Base-by-base conservation (phyloP, 2,113 vertebrate species). In the Barnardius zonarius region DNA sequence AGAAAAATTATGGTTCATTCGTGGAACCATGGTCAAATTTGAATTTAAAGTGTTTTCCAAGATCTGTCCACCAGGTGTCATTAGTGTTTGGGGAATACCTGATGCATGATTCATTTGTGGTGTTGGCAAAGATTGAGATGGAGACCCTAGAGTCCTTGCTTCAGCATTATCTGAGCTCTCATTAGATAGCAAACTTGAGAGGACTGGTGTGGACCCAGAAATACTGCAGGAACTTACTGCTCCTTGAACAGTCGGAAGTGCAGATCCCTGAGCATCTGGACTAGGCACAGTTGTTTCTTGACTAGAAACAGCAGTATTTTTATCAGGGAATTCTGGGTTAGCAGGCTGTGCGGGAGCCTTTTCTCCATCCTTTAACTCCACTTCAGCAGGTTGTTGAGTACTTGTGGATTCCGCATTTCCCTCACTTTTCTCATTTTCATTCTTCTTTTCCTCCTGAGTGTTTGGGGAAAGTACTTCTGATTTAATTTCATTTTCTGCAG, bases 161-260 rank as follows among this genome's bases (percentile, higher is more conserved):
- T 98, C 98, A 82, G 98, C 91, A 51, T 87, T 97, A 51, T 98
- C 98, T 68, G 98, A 96, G 90, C 98, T 98, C 55, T 99, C 99
- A 77, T 97, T 98, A 87, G 98, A 98, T 30, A 99, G 98, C 91
- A 99, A 98, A 97, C 99, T 98, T 43, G 98, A 98, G 37, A 99
- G 98, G 35, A 99, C 98, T 59, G 98, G 98, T 86, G 98, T 95
- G 46, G 99, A 97, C 25, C 96, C 98, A 73, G 98, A 95, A 48
- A 98, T 83, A 43, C 94, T 85, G 86, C 97, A 97, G 69, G 98
- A 97, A 96, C 97, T 98, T 51, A 96, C 86, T 24, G 75, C 67
- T 46, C 95, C 97, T 46, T 98, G 98, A 51, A 96, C 91, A 61
- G 98, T 83, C 41, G 89, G 46, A 1, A 87, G 76, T 37, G 92